Conservation (phyloP, 2,113 vertebrate genomes). For the Lutjanus erythropterus region DNA sequence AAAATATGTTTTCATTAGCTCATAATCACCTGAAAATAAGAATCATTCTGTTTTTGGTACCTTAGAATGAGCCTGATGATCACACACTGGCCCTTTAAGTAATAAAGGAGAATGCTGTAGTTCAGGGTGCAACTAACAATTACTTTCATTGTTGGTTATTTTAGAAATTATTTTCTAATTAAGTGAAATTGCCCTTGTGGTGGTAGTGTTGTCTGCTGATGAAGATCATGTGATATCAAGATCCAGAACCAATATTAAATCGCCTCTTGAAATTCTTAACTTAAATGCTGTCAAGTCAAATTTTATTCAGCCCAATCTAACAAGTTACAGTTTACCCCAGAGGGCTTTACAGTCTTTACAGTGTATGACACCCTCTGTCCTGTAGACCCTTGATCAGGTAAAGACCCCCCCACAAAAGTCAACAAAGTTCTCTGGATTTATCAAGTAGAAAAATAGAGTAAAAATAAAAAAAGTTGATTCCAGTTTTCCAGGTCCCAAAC, state of each 20-base stretch:
- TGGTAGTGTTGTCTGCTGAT: background rate
- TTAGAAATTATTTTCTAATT: background rate
- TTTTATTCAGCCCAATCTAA: too few species aligned
- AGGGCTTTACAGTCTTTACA: too few species aligned
- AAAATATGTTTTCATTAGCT: too few species aligned
- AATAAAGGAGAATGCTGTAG: background rate
- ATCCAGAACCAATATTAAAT: background rate
- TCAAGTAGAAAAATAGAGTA: background rate
- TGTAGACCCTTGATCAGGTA: too few species aligned
- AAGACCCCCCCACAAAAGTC: too few species aligned
- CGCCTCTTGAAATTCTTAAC: background rate
- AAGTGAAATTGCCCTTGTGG: background rate
- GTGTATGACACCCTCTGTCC: too few species aligned
- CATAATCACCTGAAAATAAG: too few species aligned
- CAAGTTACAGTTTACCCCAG: too few species aligned
- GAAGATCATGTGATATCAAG: background rate
- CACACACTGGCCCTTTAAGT: too few species aligned
- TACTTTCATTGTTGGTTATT: background rate
- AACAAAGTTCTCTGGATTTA: too few species aligned
- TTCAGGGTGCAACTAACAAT: background rate
- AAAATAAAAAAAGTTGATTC: background rate
- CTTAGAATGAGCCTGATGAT: too few species aligned
- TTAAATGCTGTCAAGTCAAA: background rate
- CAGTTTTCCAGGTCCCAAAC: background rate
- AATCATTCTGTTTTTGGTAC: too few species aligned